Conservation (phyloP, 2,797 vertebrate species). For the Esox lucius region DNA sequence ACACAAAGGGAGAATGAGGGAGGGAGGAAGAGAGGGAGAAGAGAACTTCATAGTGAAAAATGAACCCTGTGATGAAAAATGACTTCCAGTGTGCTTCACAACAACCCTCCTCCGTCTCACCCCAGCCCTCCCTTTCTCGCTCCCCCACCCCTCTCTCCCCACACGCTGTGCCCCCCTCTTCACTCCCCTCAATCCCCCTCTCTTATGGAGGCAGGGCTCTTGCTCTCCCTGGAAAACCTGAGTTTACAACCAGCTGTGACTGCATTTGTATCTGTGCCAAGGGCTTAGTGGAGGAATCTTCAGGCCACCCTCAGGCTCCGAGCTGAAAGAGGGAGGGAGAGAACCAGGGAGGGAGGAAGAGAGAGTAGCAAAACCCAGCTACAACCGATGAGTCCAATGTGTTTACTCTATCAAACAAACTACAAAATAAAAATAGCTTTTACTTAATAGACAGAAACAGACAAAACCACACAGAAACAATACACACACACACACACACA, state of each 20-base stretch:
- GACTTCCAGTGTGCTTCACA: conserved; percentile 81
- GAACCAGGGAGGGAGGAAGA: conserved; percentile 4
- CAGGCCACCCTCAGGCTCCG: conserved; percentile 85
- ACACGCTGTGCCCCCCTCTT: conserved; percentile 49
- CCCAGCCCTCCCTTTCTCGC: conserved; percentile 49
- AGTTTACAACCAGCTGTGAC: conserved; percentile 93
- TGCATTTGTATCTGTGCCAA: conserved; percentile 96
- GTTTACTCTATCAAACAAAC: conserved; percentile 6
- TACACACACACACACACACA: not conserved
- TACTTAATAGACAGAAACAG: conserved; percentile 5
- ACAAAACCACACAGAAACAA: conserved; percentile 4
- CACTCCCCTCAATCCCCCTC: conserved; percentile 52
- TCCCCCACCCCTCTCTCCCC: conserved; percentile 32
- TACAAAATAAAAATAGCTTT: not conserved
- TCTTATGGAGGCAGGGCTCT: conserved; percentile 72
- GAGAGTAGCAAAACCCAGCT: not conserved
- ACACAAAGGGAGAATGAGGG: conserved; percentile 63
- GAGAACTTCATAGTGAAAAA: conserved; percentile 84
- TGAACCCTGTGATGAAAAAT: conserved; percentile 89
- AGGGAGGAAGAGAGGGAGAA: conserved; percentile 70
- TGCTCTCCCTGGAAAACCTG: conserved; percentile 90
- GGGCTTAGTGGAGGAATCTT: conserved; percentile 98
- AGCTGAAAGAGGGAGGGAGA: conserved; percentile 14
- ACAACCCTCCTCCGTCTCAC: conserved; percentile 72
- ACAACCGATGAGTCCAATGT: conserved; percentile 29